These are phyloP conservation scores for Helarctos malayanus DNA, from an alignment of 2,797 vertebrate species.

Conservation along the genomic window DNA sequence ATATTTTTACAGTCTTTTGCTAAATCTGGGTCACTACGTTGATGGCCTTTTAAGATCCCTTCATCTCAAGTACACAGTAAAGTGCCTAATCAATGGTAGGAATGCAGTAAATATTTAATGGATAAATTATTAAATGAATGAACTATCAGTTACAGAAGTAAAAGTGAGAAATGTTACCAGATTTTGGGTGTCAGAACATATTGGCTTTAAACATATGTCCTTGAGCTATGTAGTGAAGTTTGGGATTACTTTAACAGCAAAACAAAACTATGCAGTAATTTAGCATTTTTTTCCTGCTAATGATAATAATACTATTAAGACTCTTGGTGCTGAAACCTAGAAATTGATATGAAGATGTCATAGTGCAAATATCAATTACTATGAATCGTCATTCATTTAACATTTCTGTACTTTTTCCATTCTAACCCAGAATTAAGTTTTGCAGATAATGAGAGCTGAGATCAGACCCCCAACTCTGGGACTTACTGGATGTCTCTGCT, in stretches of 20 bases:
- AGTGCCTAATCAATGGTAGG: background rate
- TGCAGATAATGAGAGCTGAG: background rate
- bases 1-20: background rate
- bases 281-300: background rate
- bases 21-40: background rate
- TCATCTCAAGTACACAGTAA: background rate
- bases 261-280: background rate
- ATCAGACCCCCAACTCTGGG: background rate
- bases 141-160: background rate
- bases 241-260: background rate
- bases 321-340: background rate
- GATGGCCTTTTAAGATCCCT: background rate
- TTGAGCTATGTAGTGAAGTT: background rate
- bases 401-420: background rate
- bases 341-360: background rate
- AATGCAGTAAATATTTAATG: conserved; percentile 30
- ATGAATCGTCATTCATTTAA: background rate
- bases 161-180: conserved; percentile 9
- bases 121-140: background rate
- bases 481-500: background rate
- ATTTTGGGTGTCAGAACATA: background rate
- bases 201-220: background rate
- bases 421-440: background rate
- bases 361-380: background rate
- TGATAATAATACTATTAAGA: background rate